A percentile compares a stretch with the other conserved stretches of the same genome.
Conservation (phyloP, 2,113 vertebrate genomes). For the Morphnarchus princeps region DNA sequence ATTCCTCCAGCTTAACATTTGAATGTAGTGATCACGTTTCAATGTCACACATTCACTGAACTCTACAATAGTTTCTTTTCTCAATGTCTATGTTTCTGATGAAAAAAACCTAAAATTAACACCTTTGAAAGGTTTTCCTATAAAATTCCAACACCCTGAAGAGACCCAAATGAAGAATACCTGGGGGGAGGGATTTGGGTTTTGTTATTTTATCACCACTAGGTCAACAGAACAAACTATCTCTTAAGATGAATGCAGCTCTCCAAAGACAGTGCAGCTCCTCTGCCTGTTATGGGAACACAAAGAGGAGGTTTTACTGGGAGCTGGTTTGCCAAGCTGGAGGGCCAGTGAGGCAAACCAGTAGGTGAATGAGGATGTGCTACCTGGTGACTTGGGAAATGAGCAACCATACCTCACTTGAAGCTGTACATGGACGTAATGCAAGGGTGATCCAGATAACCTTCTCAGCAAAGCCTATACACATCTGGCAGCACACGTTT, state of each 20-base stretch:
- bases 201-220: background rate
- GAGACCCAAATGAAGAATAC: background rate
- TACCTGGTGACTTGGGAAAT: background rate
- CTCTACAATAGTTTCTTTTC: background rate
- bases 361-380: background rate
- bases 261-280: background rate
- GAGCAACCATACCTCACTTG: background rate
- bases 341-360: background rate
- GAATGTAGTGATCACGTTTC: fast-evolving
- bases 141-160: background rate
- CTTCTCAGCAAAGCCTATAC: background rate
- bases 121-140: background rate
- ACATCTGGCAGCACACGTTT: background rate
- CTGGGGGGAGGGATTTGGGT: fast-evolving
- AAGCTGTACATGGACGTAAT: fast-evolving
- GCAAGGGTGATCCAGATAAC: background rate
- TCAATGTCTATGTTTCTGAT: background rate
- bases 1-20: background rate
- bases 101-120: background rate
- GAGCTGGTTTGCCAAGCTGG: background rate
- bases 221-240: background rate
- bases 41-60: background rate
- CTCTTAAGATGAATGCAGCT: background rate
- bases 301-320: background rate
- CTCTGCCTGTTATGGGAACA: background rate